A percentile compares a stretch with the other conserved stretches of the same genome.
These are phyloP conservation scores for Metopolophium dirhodum DNA, from an alignment of 1,140 invertebrate genomes.

Conservation along the genomic window DNA sequence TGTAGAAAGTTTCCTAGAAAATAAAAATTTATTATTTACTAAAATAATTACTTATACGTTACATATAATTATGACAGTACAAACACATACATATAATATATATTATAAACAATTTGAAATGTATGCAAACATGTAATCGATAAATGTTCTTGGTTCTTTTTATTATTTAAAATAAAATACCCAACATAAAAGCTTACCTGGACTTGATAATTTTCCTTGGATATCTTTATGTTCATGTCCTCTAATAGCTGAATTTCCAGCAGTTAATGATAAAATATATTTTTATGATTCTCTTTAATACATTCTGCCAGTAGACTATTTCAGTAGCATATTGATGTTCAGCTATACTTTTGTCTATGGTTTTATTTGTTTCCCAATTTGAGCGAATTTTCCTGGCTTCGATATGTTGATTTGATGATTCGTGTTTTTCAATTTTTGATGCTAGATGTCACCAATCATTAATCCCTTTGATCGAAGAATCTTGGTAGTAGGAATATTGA, in stretches of 20 bases:
- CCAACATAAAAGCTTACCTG: too few species aligned
- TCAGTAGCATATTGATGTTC: background rate
- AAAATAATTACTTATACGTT: too few species aligned
- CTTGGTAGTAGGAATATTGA: background rate
- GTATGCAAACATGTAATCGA: too few species aligned
- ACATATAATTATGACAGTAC: too few species aligned
- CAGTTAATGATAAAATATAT: constrained; percentile 1
- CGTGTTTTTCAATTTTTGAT: background rate
- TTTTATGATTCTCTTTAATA: constrained; percentile 7
- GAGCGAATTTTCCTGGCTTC: background rate
- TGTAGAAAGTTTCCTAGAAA: too few species aligned
- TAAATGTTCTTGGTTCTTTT: too few species aligned
- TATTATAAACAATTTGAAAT: too few species aligned
- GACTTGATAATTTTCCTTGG: too few species aligned
- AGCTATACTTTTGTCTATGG: background rate
- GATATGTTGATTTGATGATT: background rate
- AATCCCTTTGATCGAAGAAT: background rate
- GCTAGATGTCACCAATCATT: background rate
- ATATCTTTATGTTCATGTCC: constrained; percentile 19
- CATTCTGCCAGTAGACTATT: background rate
- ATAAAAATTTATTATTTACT: too few species aligned
- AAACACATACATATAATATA: too few species aligned
- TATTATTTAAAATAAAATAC: too few species aligned
- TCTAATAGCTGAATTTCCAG: background rate
- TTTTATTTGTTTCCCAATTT: background rate